A percentile compares a stretch with the other conserved stretches of the same genome.
These are phyloP conservation scores for Idris sp. DNA, from an alignment of 1,140 invertebrate genomes.

Conservation along the genomic window DNA sequence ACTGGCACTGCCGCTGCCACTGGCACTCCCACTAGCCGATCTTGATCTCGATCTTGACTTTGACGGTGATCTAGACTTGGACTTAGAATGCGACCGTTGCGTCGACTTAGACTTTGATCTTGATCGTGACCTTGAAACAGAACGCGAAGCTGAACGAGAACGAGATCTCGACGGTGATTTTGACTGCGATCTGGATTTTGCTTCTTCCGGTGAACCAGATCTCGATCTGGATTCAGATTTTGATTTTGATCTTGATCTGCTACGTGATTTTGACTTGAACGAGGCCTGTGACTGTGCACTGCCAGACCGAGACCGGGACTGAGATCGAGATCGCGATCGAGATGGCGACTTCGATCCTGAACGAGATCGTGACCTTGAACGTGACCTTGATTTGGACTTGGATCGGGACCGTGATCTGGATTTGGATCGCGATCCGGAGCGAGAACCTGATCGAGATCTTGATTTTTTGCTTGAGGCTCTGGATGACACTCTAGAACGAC, in stretches of 20 bases:
- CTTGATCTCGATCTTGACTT: conserved; percentile 67
- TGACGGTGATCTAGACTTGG: conserved; percentile 65
- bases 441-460: conserved; percentile 62
- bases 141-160: conserved; percentile 44
- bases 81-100: conserved; percentile 51
- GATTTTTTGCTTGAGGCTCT: conserved; percentile 69
- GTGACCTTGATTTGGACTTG: conserved; percentile 23
- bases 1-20: conserved; percentile 68
- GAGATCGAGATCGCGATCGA: conserved; percentile 69
- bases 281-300: conserved; percentile 66
- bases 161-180: conserved; percentile 64
- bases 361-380: conserved; percentile 61
- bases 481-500: conserved; percentile 48
- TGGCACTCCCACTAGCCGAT: conserved; percentile 69
- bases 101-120: too few species aligned
- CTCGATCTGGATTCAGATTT: conserved; percentile 62
- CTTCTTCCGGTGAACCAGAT: conserved; percentile 65
- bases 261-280: conserved; percentile 66
- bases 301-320: conserved; percentile 58
- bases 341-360: conserved; percentile 73
- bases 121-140: conserved; percentile 59
- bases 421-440: conserved; percentile 61
- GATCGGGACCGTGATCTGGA: conserved; percentile 51
- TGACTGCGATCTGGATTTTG: conserved; percentile 66
- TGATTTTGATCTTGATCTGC: conserved; percentile 68